Evolutionary conservation across 37 sponge, comb jelly and placozoan species (phyloP), one percentile per base, ranked within the genome.

Genomic region (Chondrosia reniformis): DNA sequence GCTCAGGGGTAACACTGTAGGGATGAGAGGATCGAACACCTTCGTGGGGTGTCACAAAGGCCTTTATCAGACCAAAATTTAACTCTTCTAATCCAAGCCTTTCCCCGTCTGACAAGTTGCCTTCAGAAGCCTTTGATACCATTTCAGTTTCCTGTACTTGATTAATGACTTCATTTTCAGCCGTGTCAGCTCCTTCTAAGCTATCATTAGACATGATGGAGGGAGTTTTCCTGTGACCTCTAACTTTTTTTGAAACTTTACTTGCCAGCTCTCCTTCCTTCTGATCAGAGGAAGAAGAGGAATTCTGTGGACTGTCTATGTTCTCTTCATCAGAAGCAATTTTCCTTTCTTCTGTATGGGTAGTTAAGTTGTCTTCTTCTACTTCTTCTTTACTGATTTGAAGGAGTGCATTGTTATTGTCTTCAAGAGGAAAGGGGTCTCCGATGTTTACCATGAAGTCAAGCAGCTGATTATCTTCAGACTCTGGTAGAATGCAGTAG

Each of bases 361-460:
- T 49, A 15, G 52, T 10, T n/a, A n/a, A n/a, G 15, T 49, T 49
- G 15, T 49, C 15, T 15, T 49, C 52, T 49, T 15, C 15, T 10
- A 15, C 15, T 49, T 49, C 52, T 15, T 15, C 10, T 15, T 49
- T 49, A 15, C 52, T 49, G 10, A 10, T 49, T 30, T 30, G 22
- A 7, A 5, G 61, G n/a, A 25, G 30, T 30, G 17, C 28, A 25
- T 59, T 59, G 9, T 25, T 5, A 17, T 31, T 19, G 13, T 76
- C 59, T 24, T 45, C 22, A 2, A 55, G 15, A 0, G 89, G 83
- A 44, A 91, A 91, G 52, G 91, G 81, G 45, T 79, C 40, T 5
- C 89, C 92, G 37, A 81, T 55, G 24, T 28, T 43, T 15, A 77
- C 59, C 0, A 87, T 59, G 0, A 91, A 46, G 59, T 91, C 92